Evolutionary conservation across 2,113 vertebrate species (phyloP).

Genomic region (Hystrix cristata): DNA sequence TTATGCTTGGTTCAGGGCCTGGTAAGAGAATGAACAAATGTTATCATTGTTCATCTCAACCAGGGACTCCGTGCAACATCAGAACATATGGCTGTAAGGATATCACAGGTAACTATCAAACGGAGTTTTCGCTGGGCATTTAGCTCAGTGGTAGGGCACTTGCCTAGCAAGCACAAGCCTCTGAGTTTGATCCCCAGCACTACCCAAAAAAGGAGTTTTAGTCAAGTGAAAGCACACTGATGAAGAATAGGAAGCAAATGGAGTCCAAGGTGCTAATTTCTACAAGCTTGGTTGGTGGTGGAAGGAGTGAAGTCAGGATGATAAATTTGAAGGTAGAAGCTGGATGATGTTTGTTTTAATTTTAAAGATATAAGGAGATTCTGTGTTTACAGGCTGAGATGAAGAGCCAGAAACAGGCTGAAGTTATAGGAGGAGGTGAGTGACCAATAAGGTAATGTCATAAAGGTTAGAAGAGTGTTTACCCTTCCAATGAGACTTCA

Average conservation of each 20-base stretch:
- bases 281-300: not conserved
- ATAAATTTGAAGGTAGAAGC: not conserved
- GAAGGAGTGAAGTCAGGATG: not conserved
- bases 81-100: not conserved
- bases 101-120: not conserved
- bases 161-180: no score
- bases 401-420: not conserved
- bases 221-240: not conserved
- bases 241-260: not conserved
- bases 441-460: not conserved
- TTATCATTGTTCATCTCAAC: not conserved
- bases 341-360: not conserved
- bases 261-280: not conserved
- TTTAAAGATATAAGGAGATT: not conserved
- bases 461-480: not conserved
- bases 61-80: not conserved
- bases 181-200: no score
- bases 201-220: not conserved
- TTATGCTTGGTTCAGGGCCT: not conserved
- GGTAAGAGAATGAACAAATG: not conserved
- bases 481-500: not conserved
- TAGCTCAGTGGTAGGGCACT: no score
- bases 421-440: not conserved
- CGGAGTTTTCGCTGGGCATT: no score
- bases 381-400: not conserved